Evolutionary conservation across 2,797 vertebrate genomes (phyloP), one percentile per base, ranked within the genome.

Genomic region (Microctenopoma lineatum): DNA sequence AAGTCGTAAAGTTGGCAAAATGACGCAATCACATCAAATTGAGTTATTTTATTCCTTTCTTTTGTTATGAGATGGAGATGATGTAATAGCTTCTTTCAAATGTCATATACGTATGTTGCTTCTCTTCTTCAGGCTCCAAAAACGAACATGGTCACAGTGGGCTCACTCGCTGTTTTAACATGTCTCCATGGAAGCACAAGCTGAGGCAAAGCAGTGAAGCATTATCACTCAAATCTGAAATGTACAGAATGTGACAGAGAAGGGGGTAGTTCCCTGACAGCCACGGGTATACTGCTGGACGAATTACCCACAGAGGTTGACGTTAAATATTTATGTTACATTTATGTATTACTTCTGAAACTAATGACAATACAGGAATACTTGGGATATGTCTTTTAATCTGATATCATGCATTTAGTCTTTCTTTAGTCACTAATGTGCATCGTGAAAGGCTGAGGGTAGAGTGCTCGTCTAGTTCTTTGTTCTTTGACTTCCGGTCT

Each of bases 341-440:
- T 26, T 16, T 47, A 15, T 11, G 25, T 27, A 32, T 27, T 11
- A 42, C 57, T 32, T 46, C 27, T 64, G 13, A 77, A 16, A 32
- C 2, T 26, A 25, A 29, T 54, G 42, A 54, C 42, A 26, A 70
- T 52, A 56, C 60, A 45, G 38, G 10, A 48, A 45, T 51, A 34
- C 7, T 59, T 34, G 15, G 34, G 46, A 36, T 46, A 34, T 75
- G 38, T 55, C 32, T 59, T 68, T 70, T 72, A 39, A 59, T 39
- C 16, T 66, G 15, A 32, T 50, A 55, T 14, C 16, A 36, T 68
- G 38, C 18, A 66, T 36, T 58, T 47, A 60, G 26, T 66, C 51
- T 32, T 39, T 55, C 46, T 50, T 34, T 59, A 34, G 29, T 46
- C 42, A 41, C 26, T 41, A 55, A 54, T 18, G 6, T 56, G 52